phyloP scores from a whole-genome alignment of 2,113 vertebrate species.

The Danio rerio region DNA sequence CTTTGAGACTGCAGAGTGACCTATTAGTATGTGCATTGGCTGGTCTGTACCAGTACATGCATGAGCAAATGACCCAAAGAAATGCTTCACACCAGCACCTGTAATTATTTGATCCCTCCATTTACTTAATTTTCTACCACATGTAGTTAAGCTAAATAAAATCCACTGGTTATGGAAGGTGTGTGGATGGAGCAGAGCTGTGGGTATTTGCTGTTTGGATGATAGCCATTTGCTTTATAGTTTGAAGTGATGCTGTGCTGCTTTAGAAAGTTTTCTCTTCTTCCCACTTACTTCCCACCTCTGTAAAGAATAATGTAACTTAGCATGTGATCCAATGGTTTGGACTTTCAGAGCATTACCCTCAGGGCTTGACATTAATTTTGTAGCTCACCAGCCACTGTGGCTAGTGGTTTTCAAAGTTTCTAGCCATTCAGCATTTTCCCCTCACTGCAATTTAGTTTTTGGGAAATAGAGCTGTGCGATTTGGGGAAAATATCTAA shows the following conservation, averaged over 20 bases:
- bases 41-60: constrained; percentile 57
- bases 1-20: constrained; percentile 46
- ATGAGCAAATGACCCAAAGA: constrained; percentile 65
- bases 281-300: background rate
- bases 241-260: constrained; percentile 32
- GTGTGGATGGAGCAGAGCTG: constrained; percentile 43
- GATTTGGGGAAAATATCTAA: no score
- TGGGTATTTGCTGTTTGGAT: constrained; percentile 56
- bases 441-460: no score
- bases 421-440: background rate
- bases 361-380: background rate
- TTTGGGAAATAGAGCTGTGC: no score
- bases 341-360: background rate
- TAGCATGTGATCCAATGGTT: background rate
- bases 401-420: background rate
- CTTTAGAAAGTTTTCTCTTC: background rate
- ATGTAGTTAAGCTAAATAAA: background rate
- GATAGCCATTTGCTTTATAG: constrained; percentile 34
- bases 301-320: background rate
- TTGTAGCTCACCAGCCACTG: background rate
- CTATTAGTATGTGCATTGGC: constrained; percentile 64
- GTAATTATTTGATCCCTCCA: background rate
- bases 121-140: background rate
- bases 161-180: background rate
- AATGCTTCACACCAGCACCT: constrained; percentile 47